Conservation (phyloP, 2,797 vertebrate species). For the Labroides dimidiatus region DNA sequence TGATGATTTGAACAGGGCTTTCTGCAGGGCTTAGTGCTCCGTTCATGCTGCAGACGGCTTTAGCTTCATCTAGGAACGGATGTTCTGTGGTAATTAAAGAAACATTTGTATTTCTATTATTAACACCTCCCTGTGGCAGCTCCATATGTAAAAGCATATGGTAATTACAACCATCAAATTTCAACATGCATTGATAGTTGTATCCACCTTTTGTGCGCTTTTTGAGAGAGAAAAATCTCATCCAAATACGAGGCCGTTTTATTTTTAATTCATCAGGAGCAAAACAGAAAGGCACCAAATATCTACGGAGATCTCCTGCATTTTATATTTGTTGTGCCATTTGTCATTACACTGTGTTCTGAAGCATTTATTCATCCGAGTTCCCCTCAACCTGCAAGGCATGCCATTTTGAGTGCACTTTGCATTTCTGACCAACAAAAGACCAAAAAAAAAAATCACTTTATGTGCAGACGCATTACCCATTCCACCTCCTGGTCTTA, state of each 20-base stretch:
- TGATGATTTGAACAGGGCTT: slow-evolving; percentile 45
- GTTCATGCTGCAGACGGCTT: background rate
- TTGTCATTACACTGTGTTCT: slow-evolving; percentile 2
- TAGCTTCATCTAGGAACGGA: background rate
- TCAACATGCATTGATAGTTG: background rate
- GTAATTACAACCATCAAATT: too few species aligned
- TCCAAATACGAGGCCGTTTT: background rate
- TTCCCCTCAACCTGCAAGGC: slow-evolving; percentile 14
- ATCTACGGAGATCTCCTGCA: background rate
- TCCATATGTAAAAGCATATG: too few species aligned
- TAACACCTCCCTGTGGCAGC: too few species aligned
- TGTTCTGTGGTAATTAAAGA: slow-evolving; percentile 6
- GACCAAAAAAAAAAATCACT: background rate
- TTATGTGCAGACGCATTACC: slow-evolving; percentile 3
- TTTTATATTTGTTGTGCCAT: background rate
- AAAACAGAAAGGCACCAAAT: background rate
- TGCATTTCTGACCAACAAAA: slow-evolving; percentile 31
- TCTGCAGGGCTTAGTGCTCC: slow-evolving; percentile 13
- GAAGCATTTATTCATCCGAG: slow-evolving; percentile 10
- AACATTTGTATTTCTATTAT: background rate
- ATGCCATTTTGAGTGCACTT: slow-evolving; percentile 35
- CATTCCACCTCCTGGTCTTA: slow-evolving; percentile 8
- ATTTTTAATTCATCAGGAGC: background rate
- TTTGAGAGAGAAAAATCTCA: background rate
- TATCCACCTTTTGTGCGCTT: background rate